Evolutionary conservation across 2,113 vertebrate species (phyloP).

Genomic region (Lycocorax pyrrhopterus): DNA sequence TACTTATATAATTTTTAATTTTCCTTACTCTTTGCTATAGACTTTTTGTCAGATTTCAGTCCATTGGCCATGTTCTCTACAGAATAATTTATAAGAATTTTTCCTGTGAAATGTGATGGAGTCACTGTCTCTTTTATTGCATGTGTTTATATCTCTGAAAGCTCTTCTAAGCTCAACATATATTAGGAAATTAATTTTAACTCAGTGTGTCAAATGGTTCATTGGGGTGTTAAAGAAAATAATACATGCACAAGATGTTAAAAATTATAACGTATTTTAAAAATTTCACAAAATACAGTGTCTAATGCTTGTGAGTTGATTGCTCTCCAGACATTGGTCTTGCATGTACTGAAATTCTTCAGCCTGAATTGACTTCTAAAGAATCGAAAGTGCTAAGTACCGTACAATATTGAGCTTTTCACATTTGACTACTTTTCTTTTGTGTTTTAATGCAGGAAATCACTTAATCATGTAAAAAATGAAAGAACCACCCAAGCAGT

Average conservation of each 20-base stretch:
- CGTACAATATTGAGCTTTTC: background rate
- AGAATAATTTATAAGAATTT: background rate
- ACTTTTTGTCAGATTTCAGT: background rate
- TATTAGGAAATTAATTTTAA: background rate
- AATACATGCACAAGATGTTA: background rate
- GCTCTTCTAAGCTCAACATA: background rate
- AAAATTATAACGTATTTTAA: background rate
- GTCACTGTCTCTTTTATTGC: background rate
- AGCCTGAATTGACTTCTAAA: background rate
- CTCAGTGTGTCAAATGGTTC: background rate
- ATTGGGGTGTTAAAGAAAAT: background rate
- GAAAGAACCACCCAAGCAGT: background rate
- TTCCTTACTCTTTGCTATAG: background rate
- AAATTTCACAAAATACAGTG: background rate
- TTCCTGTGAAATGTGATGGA: background rate
- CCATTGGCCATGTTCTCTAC: background rate
- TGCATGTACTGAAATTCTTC: background rate
- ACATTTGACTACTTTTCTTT: background rate
- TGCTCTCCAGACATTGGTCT: background rate
- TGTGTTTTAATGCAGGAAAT: background rate
- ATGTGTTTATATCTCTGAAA: background rate
- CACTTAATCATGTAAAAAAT: background rate
- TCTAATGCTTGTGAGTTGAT: background rate
- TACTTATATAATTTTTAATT: background rate
- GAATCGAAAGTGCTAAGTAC: background rate